Percentiles rank a stretch among this genome's conserved stretches.
Evolutionary conservation across 2,797 vertebrate genomes (phyloP).

Genomic region (Poecilia wingei): DNA sequence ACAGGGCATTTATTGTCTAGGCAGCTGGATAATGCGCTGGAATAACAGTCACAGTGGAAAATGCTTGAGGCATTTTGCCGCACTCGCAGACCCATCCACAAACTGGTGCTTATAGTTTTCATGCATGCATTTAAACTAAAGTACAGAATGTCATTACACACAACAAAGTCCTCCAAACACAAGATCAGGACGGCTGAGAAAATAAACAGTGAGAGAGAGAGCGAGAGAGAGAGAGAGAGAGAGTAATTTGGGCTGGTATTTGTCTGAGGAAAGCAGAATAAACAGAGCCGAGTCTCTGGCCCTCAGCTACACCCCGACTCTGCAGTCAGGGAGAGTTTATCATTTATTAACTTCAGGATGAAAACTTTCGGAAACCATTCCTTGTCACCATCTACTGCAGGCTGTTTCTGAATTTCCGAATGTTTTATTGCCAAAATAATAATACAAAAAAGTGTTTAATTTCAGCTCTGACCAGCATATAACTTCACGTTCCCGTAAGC

Average conservation of each 20-base stretch:
- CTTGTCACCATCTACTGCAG: conserved; percentile 9
- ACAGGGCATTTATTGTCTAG: conserved; percentile 58
- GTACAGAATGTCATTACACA: conserved; percentile 42
- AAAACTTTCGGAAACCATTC: conserved; percentile 35
- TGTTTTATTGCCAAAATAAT: conserved; percentile 3
- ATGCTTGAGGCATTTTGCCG: conserved; percentile 39
- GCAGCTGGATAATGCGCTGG: conserved; percentile 45
- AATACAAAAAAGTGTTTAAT: conserved; percentile 21
- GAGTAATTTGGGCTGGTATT: conserved; percentile 58
- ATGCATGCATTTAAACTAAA: conserved; percentile 42
- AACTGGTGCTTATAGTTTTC: conserved; percentile 38
- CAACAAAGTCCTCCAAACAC: conserved; percentile 62
- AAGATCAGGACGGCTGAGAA: conserved; percentile 55
- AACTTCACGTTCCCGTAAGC: conserved; percentile 22
- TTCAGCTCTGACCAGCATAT: conserved; percentile 17
- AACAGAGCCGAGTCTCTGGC: conserved; percentile 67
- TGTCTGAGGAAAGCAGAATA: conserved; percentile 59
- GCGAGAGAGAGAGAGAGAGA: conserved; percentile 50
- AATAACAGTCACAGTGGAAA: conserved; percentile 60
- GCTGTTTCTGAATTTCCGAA: not conserved
- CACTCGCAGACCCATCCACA: conserved; percentile 11
- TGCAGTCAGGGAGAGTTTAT: conserved; percentile 17
- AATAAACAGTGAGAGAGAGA: conserved; percentile 62
- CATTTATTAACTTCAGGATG: conserved; percentile 23
- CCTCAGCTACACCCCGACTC: conserved; percentile 41